Evolutionary conservation across 2,888 invertebrate genomes (phyloP).

Genomic region (Scaeva pyrastri): DNA sequence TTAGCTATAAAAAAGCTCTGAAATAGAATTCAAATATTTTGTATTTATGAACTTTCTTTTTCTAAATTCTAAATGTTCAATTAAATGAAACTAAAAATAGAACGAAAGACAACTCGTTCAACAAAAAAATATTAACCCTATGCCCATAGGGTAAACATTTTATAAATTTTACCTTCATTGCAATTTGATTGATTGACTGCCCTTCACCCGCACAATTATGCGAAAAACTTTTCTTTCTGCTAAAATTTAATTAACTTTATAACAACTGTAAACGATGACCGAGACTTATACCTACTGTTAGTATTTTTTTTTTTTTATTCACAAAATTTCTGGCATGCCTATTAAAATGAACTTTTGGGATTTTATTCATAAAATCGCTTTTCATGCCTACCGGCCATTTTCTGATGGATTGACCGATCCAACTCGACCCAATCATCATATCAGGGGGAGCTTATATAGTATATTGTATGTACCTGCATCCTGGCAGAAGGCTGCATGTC

Average conservation of each 20-base stretch:
- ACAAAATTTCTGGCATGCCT: constrained; percentile 21
- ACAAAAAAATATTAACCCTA: neutral
- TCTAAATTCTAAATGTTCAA: neutral
- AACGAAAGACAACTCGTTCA: too few species aligned
- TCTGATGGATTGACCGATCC: constrained; percentile 67
- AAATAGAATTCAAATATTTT: too few species aligned
- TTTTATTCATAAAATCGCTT: constrained; percentile 44
- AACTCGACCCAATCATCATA: neutral
- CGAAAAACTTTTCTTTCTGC: constrained; percentile 49
- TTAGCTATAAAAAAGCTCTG: too few species aligned
- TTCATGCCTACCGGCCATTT: constrained; percentile 46
- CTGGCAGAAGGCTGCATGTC: constrained; percentile 43
- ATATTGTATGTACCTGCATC: too few species aligned
- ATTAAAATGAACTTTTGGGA: constrained; percentile 32
- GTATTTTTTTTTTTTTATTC: constrained; percentile 8
- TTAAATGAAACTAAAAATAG: constrained; percentile 2
- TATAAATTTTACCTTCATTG: constrained; percentile 26
- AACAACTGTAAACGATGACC: neutral
- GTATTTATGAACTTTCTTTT: neutral
- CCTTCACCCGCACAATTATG: constrained; percentile 48
- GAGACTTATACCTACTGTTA: neutral
- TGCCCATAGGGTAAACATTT: constrained; percentile 16
- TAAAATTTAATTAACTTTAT: constrained; percentile 61
- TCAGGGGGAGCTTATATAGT: too few species aligned
- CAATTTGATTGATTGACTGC: constrained; percentile 67